Evolutionary conservation across 2,113 vertebrate species (phyloP).

Genomic region (Benitochromis conjunctus): DNA sequence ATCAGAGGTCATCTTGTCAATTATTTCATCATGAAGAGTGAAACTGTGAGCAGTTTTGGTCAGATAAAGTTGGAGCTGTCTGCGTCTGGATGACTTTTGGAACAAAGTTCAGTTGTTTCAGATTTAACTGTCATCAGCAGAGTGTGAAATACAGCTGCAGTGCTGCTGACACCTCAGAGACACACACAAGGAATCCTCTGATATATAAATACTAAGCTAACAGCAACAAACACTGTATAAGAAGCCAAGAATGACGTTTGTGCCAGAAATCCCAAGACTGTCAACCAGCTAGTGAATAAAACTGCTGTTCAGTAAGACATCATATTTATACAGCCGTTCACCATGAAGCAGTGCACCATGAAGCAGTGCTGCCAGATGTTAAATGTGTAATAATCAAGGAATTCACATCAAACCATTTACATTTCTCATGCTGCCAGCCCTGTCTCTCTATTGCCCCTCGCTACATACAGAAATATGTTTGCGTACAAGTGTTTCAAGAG

Average conservation of each 20-base stretch:
- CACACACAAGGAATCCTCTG: neutral
- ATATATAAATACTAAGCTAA: neutral
- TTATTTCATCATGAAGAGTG: neutral
- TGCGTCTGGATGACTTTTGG: neutral
- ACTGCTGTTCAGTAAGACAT: neutral
- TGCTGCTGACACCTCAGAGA: neutral
- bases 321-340: neutral
- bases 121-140: neutral
- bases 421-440: neutral
- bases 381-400: neutral
- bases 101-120: neutral
- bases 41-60: neutral
- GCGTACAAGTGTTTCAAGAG: neutral
- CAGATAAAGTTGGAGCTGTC: neutral
- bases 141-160: neutral
- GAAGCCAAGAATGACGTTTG: neutral
- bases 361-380: no score
- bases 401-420: neutral
- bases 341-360: neutral
- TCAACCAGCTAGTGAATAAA: neutral
- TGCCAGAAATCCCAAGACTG: neutral
- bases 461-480: accelerated
- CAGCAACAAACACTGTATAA: neutral
- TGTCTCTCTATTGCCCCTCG: accelerated
- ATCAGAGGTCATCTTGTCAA: neutral